Percentiles rank a stretch among this genome's conserved stretches.
Evolutionary conservation across 2,888 invertebrate genomes (phyloP).

Genomic region (Tanypteryx hageni): DNA sequence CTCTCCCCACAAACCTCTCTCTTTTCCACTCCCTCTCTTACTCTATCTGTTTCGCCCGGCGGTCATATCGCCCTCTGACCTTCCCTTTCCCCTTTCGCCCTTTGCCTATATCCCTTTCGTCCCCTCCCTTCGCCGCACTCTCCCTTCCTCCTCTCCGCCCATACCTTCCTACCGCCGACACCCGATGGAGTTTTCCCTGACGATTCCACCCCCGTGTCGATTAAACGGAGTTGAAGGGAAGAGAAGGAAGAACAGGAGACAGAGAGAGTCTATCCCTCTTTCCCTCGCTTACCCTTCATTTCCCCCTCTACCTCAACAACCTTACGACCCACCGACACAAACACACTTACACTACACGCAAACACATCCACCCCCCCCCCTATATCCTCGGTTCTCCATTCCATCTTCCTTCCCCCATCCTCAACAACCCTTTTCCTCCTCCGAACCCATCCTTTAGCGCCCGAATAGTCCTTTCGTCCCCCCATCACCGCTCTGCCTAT

Average conservation of each 20-base stretch:
- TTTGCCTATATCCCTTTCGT: no score
- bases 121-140: no score
- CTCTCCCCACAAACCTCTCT: background rate
- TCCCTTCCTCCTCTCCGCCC: no score
- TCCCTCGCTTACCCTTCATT: no score
- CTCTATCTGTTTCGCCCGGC: background rate
- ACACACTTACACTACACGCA: conserved; percentile 47
- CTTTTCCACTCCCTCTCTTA: background rate
- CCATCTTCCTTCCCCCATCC: background rate
- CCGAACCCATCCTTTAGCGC: background rate
- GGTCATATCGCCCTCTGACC: background rate
- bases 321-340: conserved; percentile 20
- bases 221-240: conserved; percentile 9
- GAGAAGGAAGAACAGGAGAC: background rate
- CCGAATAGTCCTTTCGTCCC: background rate
- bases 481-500: background rate
- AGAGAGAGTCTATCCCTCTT: no score
- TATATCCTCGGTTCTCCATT: background rate
- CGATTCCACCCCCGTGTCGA: background rate
- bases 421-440: background rate
- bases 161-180: no score
- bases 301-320: background rate
- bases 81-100: background rate
- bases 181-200: no score
- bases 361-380: conserved; percentile 38